phyloP scores from a whole-genome alignment of 1,140 invertebrate genomes.

The Procambarus virginalis region DNA sequence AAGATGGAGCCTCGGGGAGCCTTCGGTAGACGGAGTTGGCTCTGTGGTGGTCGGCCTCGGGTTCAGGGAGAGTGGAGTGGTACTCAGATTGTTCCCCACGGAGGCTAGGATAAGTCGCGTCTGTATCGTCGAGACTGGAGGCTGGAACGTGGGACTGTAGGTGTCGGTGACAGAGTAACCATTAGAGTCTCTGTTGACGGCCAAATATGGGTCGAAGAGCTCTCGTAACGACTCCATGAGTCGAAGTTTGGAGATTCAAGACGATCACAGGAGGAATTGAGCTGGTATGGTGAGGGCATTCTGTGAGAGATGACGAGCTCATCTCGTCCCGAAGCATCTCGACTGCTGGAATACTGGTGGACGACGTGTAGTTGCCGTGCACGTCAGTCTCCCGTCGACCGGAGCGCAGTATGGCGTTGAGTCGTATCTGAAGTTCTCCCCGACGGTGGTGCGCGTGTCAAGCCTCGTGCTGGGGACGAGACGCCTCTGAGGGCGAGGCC shows the following conservation, averaged over 20 bases:
- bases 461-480: conserved; percentile 15
- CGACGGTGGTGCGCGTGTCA: conserved; percentile 4
- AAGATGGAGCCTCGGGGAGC: conserved; percentile 55
- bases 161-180: background rate
- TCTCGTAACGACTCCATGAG: conserved; percentile 16
- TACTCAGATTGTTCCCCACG: background rate
- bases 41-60: conserved; percentile 11
- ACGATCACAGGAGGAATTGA: conserved; percentile 5
- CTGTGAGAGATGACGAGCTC: background rate
- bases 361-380: background rate
- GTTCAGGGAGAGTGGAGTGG: background rate
- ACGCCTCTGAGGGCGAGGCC: background rate
- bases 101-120: background rate
- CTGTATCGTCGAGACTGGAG: background rate
- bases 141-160: background rate
- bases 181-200: background rate
- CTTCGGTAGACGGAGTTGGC: conserved; percentile 6
- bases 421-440: conserved; percentile 50
- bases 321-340: background rate
- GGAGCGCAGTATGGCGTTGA: conserved; percentile 52
- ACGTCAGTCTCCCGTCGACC: background rate
- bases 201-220: background rate
- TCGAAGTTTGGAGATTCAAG: conserved; percentile 11
- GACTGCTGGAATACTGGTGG: background rate
- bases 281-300: background rate